Evolutionary conservation across 2,113 vertebrate species (phyloP).

Genomic region (Phalacrocorax carbo): DNA sequence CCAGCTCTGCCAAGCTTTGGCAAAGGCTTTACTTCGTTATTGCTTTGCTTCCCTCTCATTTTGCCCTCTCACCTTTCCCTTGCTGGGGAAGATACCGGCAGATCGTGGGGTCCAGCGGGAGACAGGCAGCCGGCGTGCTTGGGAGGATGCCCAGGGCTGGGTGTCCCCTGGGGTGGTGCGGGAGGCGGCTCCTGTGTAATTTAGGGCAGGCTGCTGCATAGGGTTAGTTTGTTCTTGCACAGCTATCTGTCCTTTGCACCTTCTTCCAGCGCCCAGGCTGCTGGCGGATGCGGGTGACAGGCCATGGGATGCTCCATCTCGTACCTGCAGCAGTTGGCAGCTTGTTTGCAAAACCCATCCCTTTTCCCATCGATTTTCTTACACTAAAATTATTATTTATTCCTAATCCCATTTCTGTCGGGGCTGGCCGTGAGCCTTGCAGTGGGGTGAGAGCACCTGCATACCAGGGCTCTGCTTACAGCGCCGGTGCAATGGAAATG

Average conservation of each 20-base stretch:
- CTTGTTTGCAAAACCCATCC: neutral
- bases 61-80: neutral
- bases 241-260: neutral
- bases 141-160: neutral
- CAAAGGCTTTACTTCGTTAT: neutral
- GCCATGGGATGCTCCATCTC: neutral
- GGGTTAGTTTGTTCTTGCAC: neutral
- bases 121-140: rapidly evolving
- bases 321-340: neutral
- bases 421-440: neutral
- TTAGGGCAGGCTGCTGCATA: neutral
- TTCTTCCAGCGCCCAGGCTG: neutral
- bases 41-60: neutral
- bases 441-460: neutral
- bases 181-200: neutral
- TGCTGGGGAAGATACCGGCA: neutral
- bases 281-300: neutral
- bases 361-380: neutral
- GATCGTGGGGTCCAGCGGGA: rapidly evolving
- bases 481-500: rapidly evolving
- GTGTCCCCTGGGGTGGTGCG: neutral
- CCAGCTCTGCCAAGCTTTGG: neutral
- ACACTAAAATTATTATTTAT: neutral
- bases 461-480: neutral
- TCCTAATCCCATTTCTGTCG: neutral